Evolutionary conservation across 2,797 vertebrate species (phyloP), one percentile per base, ranked within the genome.

Genomic region (Argentina silus): DNA sequence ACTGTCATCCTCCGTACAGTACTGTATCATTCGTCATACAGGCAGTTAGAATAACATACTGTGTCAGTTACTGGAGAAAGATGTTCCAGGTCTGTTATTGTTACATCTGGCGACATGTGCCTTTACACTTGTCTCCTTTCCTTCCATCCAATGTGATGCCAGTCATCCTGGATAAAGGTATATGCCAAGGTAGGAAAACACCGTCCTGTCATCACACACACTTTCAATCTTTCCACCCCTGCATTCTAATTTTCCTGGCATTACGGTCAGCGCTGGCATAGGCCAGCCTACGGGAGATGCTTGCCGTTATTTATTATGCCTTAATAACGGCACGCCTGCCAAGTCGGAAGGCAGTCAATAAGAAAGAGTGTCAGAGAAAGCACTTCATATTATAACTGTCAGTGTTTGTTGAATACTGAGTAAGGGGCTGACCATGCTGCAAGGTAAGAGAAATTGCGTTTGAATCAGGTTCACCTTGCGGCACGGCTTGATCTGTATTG

Each of bases 351-450:
- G 79, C 48, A 75, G 83, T 87, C 85, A 90, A 83, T 85, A 87
- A 85, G 84, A 90, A 86, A 84, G 84, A 87, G 80, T 78, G 81
- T 70, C 44, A 43, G 42, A 59, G 21, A 70, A 83, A 88, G 85
- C 66, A 76, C 74, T 83, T 85, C 74, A 79, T 85, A 86, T 86
- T 87, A 87, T 84, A 87, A 59, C 81, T 85, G 87, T 83, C 86
- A 85, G 73, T 83, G 79, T 86, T 87, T 78, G 85, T 77, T 84
- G 86, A 89, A 90, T 84, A 79, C 81, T 81, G 76, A 85, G 65
- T 76, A 73, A 55, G 27, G 4, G 75, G 70, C 80, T 81, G 73
- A 14, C 64, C 73, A 66, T 78, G 79, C 42, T 78, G 15, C 7
- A 73, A 87, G 77, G 77, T 27, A 81, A 79, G 75, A 82, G 69